Base-by-base conservation (phyloP, 2,888 invertebrate genomes). In the Anthophora plumipes region DNA sequence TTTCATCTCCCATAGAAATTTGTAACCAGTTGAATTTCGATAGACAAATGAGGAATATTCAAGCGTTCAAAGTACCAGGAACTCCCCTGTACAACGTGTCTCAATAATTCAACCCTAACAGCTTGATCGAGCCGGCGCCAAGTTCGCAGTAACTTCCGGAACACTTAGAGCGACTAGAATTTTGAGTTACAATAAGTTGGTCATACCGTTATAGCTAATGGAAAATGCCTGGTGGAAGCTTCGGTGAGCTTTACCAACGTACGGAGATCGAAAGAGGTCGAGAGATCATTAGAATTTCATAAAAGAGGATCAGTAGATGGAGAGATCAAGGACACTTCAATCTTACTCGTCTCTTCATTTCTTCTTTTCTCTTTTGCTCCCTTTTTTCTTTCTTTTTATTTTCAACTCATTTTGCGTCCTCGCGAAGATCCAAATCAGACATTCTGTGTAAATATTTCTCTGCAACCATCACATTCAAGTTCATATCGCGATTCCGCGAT, bases 201-300 rank as follows among this genome's bases (percentile, higher is more conserved):
- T 20, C 31, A n/a, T n/a, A 25, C 17, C 43, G 11, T 14, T 25
- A 14, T 20, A n/a, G 14, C 20, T 8, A n/a, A 9, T n/a, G 8
- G 66, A 22, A 41, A 43, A 41, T 67, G 20, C 17, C 20, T 12
- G 41, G 11, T 8, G 11, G 14, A 17, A 48, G 12, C 11, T 20
- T 14, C 11, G n/a, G 22, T 31, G 14, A 54, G n/a, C 17, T 59
- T 59, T 39, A n/a, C 25, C 25, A 61, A 59, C 37, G n/a, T 20
- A 41, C 39, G 52, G n/a, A 41, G 59, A 41, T 9, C 14, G n/a
- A 59, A 69, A 22, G 70, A 43, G 41, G 60, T 60, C 70, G 31
- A 52, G 41, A 31, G 61, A 22, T 60, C 41, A 11, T 52, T 70
- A 52, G 50, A 61, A 52, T 61, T 61, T 61, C 25, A 43, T 60